Conservation (phyloP, 2,113 vertebrate genomes). For the Perca flavescens region DNA sequence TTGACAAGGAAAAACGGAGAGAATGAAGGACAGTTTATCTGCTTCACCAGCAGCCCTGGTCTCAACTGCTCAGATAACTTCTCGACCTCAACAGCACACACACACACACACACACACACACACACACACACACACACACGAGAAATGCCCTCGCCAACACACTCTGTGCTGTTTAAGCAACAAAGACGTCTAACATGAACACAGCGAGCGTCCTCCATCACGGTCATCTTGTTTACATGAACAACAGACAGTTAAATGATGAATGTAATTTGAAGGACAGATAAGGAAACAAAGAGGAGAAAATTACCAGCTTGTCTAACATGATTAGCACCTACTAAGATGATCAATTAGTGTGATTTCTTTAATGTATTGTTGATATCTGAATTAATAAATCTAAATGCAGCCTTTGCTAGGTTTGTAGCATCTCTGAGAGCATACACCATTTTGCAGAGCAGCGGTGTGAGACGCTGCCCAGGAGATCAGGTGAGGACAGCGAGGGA, state of each 20-base stretch:
- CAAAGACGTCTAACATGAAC: constrained; percentile 5
- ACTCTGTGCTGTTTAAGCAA: not conserved
- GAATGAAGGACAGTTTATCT: constrained; percentile 33
- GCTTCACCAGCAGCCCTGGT: constrained; percentile 23
- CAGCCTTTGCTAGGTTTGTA: not conserved
- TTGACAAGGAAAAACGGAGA: not conserved
- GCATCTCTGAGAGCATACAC: too few species aligned
- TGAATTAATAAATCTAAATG: not conserved
- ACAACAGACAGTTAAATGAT: not conserved
- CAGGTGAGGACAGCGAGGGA: too few species aligned
- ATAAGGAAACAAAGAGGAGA: not conserved
- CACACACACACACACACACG: not conserved
- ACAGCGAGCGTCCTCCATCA: constrained; percentile 22
- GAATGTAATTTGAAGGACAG: not conserved
- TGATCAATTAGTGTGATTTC: not conserved
- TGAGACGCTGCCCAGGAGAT: too few species aligned
- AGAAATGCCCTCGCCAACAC: constrained; percentile 18
- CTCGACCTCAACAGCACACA: not conserved
- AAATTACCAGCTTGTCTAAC: not conserved
- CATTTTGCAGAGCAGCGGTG: too few species aligned
- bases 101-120: constrained; percentile 14
- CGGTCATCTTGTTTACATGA: constrained; percentile 31
- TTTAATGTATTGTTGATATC: not conserved
- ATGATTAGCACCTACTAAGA: not conserved
- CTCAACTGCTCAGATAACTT: constrained; percentile 34